Evolutionary conservation across 1,140 invertebrate genomes (phyloP), one percentile per base, ranked within the genome.

Genomic region (Neodiprion fabricii): DNA sequence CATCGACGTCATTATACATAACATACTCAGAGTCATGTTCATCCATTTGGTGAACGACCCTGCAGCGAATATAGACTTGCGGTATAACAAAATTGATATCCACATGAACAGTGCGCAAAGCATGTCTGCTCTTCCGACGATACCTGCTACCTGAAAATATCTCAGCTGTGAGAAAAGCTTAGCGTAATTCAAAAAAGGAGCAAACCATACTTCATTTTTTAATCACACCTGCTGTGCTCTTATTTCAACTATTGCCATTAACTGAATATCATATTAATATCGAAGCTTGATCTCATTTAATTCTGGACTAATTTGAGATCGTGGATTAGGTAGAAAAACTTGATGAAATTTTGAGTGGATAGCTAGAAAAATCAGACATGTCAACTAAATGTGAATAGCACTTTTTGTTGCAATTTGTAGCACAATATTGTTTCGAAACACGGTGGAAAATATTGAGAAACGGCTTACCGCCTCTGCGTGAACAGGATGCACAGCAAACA

Each of bases 401-500:
- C 47, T 70, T 70, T 28, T 49, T n/a, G 9, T 70, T 48, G 48
- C 47, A 8, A 53, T 48, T 28, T 10, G 28, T 2, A 48, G 11
- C 70, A 0, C 67, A 48, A 47, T 47, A 48, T 70, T 65, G 69
- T 69, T 67, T 50, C 2, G 1, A 40, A n/a, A 74, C 53, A 68
- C 48, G 69, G 21, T 66, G 66, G 72, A 72, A 70, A 48, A 17
- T 47, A 47, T n/a, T 8, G 48, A 40, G 28, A 68, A 70, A 48
- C 40, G n/a, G 89, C 91, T 89, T 86, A 94, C 93, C 80, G 92
- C 92, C 89, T 95, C 94, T 74, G 91, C 89, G 81, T 96, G 94
- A 75, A 95, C 85, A 28, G 94, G 94, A 89, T 96, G 94, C 48
- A 96, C 93, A 70, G 96, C 92, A 91, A 98, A 99, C 65, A 99